Base-by-base conservation (phyloP, 1,140 invertebrate species). In the Drosophila orena region DNA sequence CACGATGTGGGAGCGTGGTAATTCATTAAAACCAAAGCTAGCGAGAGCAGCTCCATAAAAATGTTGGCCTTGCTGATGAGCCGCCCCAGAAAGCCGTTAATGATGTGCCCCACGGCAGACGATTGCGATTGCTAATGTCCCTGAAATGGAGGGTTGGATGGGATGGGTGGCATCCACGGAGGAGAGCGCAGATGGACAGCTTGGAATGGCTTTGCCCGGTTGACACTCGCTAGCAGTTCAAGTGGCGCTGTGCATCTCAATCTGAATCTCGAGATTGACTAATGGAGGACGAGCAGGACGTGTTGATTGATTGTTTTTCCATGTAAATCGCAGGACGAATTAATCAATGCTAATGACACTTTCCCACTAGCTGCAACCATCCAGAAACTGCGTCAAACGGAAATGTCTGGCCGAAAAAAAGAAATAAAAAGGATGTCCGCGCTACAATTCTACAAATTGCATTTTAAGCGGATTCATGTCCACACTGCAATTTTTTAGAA, bases 261-360 rank as follows among this genome's bases (percentile, higher is more conserved):
- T 89, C 83, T 85, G 71, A 81, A 86, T 81, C 84, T 89, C 69
- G 54, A 72, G 84, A 89, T 89, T 89, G 84, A 89, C 79, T 89
- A 89, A 89, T 89, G 84, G 73, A 66, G 78, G 68, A 53, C 68
- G 62, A 55, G 76, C 66, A 61, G 73, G 77, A 85, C 81, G 69
- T 71, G 86, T 90, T 91, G 90, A 91, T 91, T 91, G 90, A 91
- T 91, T 91, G 85, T 91, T 91, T 91, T 84, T 52, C 76, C 86
- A 91, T 91, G 90, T 91, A 91, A 91, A 91, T 91, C 71, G 79
- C 58, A 70, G 70, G 74, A 90, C 81, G 85, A 91, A 91, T 91
- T 91, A 91, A 91, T 91, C 90, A 91, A 91, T 91, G 90, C 90
- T 91, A 91, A 91, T 91, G 90, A 91, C 81, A 91, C 77, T 77